A percentile compares a stretch with the other conserved stretches of the same genome.
These are phyloP conservation scores for Vanessa atalanta DNA, from an alignment of 1,140 invertebrate genomes.

Conservation along the genomic window DNA sequence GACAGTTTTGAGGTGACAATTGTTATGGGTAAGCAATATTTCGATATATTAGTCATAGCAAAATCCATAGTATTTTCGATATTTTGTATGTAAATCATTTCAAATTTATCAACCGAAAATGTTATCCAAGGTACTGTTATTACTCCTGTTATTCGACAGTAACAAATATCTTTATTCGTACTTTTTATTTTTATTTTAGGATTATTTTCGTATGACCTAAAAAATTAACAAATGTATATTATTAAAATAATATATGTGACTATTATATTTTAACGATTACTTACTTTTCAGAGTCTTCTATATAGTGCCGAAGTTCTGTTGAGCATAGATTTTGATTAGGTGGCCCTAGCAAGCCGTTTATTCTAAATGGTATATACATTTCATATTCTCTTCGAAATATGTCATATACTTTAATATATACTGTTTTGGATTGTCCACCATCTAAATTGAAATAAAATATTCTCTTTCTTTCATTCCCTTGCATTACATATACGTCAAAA, in stretches of 20 bases:
- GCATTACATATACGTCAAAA: constrained; percentile 60
- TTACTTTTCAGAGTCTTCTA: constrained; percentile 63
- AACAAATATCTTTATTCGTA: constrained; percentile 66
- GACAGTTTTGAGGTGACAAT: constrained; percentile 61
- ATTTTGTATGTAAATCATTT: constrained; percentile 54
- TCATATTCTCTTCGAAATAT: constrained; percentile 69
- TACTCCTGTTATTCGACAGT: constrained; percentile 65
- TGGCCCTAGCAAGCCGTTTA: constrained; percentile 68
- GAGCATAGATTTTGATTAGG: constrained; percentile 54
- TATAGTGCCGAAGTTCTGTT: constrained; percentile 63
- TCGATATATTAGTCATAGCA: constrained; percentile 68
- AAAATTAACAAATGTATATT: constrained; percentile 29
- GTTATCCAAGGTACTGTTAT: constrained; percentile 67
- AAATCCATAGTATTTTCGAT: constrained; percentile 58
- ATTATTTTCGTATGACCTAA: constrained; percentile 68
- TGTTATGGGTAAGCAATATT: constrained; percentile 61
- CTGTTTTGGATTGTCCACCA: constrained; percentile 61
- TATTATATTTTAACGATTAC: constrained; percentile 18
- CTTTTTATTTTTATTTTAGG: constrained; percentile 61
- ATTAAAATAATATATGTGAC: not conserved
- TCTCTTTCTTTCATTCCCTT: constrained; percentile 65
- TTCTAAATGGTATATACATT: constrained; percentile 72
- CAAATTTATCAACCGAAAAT: constrained; percentile 68
- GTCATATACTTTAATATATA: constrained; percentile 68
- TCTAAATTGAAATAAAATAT: constrained; percentile 60